Conservation (phyloP, 2,888 invertebrate species). For the Isoperla grammatica region DNA sequence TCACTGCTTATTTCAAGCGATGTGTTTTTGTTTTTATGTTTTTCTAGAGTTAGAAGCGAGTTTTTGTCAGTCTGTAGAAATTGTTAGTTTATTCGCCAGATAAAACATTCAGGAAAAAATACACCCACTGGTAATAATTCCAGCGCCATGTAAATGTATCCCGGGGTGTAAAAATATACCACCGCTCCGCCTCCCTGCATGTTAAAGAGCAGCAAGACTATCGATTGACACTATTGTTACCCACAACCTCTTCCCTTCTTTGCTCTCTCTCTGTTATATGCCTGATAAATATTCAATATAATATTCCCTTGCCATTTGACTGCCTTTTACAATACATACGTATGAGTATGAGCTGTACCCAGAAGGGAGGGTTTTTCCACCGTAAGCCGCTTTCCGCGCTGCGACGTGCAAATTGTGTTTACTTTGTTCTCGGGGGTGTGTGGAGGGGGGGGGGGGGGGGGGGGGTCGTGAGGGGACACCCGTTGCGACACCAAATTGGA, state of each 20-base stretch:
- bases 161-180: too few relatives aligned
- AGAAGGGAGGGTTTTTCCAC: constrained; percentile 1
- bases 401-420: constrained; percentile 25
- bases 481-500: constrained; percentile 13
- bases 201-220: background rate
- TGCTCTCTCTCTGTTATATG: constrained; percentile 9
- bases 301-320: constrained; percentile 17
- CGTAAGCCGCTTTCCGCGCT: constrained; percentile 23
- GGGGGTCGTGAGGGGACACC: constrained; percentile 8
- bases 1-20: too few relatives aligned
- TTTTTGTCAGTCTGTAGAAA: too few relatives aligned
- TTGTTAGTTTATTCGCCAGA: too few relatives aligned
- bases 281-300: constrained; percentile 19
- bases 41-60: too few relatives aligned
- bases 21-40: too few relatives aligned
- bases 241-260: background rate
- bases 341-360: background rate
- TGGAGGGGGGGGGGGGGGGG: background rate
- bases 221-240: constrained; percentile 8
- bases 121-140: too few relatives aligned
- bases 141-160: too few relatives aligned
- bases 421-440: constrained; percentile 11
- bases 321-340: constrained; percentile 11
- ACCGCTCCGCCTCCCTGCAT: too few relatives aligned
- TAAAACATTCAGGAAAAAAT: too few relatives aligned